These are phyloP conservation scores for Agrilus biguttatus DNA, from an alignment of 2,888 invertebrate species.

Conservation along the genomic window DNA sequence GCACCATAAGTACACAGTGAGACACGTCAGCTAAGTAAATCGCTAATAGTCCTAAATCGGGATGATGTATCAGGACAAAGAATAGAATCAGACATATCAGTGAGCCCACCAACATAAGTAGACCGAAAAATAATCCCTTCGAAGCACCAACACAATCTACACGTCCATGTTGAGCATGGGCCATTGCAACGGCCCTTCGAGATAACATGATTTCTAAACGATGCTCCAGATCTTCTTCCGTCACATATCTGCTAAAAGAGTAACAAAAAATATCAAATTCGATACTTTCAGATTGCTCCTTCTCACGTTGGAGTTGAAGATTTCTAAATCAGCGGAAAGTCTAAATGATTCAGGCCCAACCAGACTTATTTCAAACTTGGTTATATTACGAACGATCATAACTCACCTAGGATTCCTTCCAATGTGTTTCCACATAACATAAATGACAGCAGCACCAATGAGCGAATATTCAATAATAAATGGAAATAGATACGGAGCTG, in stretches of 20 bases:
- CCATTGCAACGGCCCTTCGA: conserved; percentile 72
- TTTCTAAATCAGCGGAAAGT: too few relatives aligned
- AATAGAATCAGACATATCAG: conserved; percentile 88
- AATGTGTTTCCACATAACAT: conserved; percentile 94
- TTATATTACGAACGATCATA: conserved; percentile 1
- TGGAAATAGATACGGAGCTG: conserved; percentile 89
- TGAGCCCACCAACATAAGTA: conserved; percentile 76
- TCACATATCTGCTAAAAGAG: conserved; percentile 36
- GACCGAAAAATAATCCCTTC: conserved; percentile 83
- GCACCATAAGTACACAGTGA: conserved; percentile 74
- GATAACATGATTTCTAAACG: conserved; percentile 78
- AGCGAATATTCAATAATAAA: conserved; percentile 93
- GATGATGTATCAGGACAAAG: conserved; percentile 85
- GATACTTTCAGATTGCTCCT: too few relatives aligned
- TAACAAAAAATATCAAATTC: not conserved
- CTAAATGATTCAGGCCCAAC: not conserved
- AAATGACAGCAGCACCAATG: conserved; percentile 88
- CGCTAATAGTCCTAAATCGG: conserved; percentile 67
- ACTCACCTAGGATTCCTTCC: conserved; percentile 66
- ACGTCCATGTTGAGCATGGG: conserved; percentile 66
- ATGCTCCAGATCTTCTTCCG: conserved; percentile 77
- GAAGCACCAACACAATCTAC: conserved; percentile 93
- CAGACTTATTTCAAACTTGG: too few relatives aligned
- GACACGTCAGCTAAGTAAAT: conserved; percentile 86
- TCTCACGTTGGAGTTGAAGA: too few relatives aligned